Base-by-base conservation (phyloP, 2,888 invertebrate species). In the Mechanitis mazaeus region DNA sequence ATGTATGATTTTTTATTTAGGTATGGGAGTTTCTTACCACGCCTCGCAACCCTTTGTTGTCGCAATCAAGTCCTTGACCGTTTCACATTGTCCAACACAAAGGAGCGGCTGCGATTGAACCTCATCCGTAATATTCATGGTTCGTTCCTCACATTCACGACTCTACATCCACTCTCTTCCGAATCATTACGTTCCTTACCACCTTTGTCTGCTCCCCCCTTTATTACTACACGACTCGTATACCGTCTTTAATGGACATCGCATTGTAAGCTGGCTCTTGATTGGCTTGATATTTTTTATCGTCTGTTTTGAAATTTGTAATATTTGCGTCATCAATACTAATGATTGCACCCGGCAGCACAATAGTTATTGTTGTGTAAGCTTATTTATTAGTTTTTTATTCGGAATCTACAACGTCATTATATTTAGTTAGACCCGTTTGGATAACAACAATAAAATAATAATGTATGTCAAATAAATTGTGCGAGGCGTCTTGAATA, bases 281-380 rank as follows among this genome's bases (percentile, higher is more conserved):
- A 90, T 89, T 89, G 83, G 88, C 88, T 81, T 76, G 74, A 73
- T 78, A 74, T 82, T 86, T 84, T 86, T 85, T 83, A 75, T 74
- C 76, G 76, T 75, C 72, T 84, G 78, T 83, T 82, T 81, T 80
- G 79, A 75, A 73, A 71, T 74, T 75, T 75, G 83, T 85, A 79
- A 82, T 81, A 84, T 88, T 87, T 85, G 80, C 89, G 88, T 90
- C 90, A 90, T 90, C 87, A 83, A 82, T 83, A 85, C 85, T 90
- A 90, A 90, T 89, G 89, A 89, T 87, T 87, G 84, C 83, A 82
- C 84, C 82, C 76, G 78, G 79, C 79, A 78, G 78, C 80, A 89
- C 87, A 87, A 88, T 87, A 79, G 80, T 81, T 76, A 89, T 88
- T 89, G 89, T 89, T 85, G 80, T 81, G 75, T 76, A 74, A 75